phyloP scores from a whole-genome alignment of 2,113 vertebrate species.

The Vicugna pacos region DNA sequence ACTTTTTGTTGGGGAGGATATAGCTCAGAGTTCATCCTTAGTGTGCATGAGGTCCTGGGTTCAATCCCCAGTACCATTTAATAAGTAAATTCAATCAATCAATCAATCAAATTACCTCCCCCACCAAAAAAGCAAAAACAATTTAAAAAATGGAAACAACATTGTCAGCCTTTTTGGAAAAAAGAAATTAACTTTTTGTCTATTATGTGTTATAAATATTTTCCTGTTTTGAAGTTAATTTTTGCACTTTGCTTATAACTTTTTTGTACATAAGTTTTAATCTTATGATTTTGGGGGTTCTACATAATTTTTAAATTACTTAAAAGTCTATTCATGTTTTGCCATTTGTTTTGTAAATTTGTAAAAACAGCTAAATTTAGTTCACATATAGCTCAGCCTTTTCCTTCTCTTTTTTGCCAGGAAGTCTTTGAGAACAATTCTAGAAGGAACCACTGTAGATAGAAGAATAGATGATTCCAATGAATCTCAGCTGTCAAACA shows the following conservation, averaged over 20 bases:
- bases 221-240: constrained; percentile 31
- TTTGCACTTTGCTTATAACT: neutral
- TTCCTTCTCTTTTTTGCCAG: neutral
- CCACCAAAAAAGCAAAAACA: no score
- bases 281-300: neutral
- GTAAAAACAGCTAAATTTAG: neutral
- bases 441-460: neutral
- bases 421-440: neutral
- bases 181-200: constrained; percentile 7
- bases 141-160: no score
- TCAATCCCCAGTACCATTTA: no score
- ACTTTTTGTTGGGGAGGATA: neutral
- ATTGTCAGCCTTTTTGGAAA: no score
- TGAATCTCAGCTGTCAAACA: neutral
- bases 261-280: neutral
- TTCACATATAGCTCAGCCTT: neutral
- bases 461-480: neutral
- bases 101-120: no score
- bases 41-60: no score
- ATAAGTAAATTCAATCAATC: no score
- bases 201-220: neutral
- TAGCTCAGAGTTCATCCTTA: no score
- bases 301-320: neutral
- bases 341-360: neutral
- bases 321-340: constrained; percentile 15